These are phyloP conservation scores for Grapholita molesta DNA, from an alignment of 1,140 invertebrate genomes.

Conservation along the genomic window DNA sequence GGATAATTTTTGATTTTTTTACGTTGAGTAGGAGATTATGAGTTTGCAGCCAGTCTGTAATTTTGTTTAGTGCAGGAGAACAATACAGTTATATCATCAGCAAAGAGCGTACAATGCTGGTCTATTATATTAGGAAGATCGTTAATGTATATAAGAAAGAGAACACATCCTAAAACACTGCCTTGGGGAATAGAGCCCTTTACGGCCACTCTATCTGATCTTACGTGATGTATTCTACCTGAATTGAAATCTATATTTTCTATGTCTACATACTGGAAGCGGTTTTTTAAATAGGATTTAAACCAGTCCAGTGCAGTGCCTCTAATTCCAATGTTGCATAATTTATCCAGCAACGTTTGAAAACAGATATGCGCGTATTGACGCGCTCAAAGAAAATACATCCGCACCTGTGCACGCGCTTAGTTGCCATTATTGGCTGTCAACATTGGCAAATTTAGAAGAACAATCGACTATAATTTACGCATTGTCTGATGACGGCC, in stretches of 20 bases:
- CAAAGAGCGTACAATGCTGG: neutral
- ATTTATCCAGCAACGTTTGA: constrained; percentile 3
- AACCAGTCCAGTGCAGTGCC: constrained; percentile 8
- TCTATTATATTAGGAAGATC: neutral
- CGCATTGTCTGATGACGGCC: too few relatives aligned
- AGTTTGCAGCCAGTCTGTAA: neutral
- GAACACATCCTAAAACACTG: neutral
- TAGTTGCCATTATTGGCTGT: too few relatives aligned
- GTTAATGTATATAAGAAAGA: constrained; percentile 17
- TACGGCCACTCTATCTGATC: neutral
- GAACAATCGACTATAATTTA: too few relatives aligned
- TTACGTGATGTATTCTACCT: neutral
- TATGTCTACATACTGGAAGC: constrained; percentile 4
- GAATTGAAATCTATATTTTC: neutral
- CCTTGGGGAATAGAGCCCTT: constrained; percentile 10
- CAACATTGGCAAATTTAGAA: too few relatives aligned
- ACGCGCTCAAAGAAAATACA: too few relatives aligned
- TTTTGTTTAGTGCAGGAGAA: neutral
- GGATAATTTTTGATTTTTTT: constrained; percentile 14
- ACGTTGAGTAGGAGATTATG: constrained; percentile 6
- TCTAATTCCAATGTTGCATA: constrained; percentile 1
- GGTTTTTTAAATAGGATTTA: constrained; percentile 1
- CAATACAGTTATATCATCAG: constrained; percentile 11
- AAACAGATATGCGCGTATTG: too few relatives aligned
- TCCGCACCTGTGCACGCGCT: too few relatives aligned